Percentiles rank a stretch among this genome's conserved stretches.
These are phyloP conservation scores for Saccopteryx bilineata DNA, from an alignment of 2,113 vertebrate species.

Conservation along the genomic window DNA sequence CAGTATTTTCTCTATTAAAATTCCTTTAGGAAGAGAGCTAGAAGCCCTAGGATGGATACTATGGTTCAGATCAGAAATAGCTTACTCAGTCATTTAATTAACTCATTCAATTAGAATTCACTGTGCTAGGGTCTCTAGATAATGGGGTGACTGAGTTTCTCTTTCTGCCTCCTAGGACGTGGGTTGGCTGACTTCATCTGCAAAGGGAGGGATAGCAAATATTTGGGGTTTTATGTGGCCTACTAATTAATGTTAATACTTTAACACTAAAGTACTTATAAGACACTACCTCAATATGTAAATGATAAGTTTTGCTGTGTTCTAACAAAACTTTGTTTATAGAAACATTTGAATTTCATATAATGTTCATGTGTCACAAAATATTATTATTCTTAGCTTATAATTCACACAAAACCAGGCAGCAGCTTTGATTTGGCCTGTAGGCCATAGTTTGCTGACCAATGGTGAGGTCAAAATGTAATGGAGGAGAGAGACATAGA, in stretches of 20 bases:
- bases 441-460: not conserved
- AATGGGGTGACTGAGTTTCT: not conserved
- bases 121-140: not conserved
- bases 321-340: not conserved
- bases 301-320: not conserved
- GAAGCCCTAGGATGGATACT: not conserved
- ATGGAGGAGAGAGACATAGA: not conserved
- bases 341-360: not conserved
- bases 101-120: not conserved
- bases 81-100: not conserved
- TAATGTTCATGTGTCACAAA: not conserved
- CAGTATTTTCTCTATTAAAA: not conserved
- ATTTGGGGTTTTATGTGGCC: not conserved
- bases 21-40: not conserved
- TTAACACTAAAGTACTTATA: not conserved
- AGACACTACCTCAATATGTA: not conserved
- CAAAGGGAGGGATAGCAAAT: not conserved
- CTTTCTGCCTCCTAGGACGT: not conserved
- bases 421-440: not conserved
- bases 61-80: not conserved
- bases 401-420: not conserved
- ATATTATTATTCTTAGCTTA: not conserved
- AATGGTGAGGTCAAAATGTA: not conserved
- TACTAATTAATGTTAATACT: not conserved
- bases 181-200: not conserved